Conservation (phyloP, 2,888 invertebrate genomes). For the Oegoconia quadripuncta region DNA sequence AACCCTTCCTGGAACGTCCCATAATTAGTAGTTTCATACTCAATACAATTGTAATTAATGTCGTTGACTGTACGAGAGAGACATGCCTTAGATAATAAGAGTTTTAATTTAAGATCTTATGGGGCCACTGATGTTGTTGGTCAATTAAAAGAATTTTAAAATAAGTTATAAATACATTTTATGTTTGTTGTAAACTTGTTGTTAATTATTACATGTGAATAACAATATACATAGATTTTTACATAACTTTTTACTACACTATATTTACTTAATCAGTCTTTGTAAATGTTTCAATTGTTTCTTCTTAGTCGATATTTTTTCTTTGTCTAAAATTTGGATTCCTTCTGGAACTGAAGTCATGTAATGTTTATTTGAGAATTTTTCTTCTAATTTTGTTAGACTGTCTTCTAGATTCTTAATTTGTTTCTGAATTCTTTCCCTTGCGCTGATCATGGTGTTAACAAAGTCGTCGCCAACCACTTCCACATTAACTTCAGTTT, state of each 20-base stretch:
- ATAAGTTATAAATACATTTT: conserved; percentile 28
- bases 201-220: conserved; percentile 25
- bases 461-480: conserved; percentile 43
- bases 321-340: conserved; percentile 40
- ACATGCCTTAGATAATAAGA: too few species aligned
- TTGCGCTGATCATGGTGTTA: conserved; percentile 40
- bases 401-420: conserved; percentile 46
- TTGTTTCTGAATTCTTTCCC: conserved; percentile 45
- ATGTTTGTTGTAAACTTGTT: conserved; percentile 47
- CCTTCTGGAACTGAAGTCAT: conserved; percentile 36
- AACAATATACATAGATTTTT: too few species aligned
- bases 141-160: conserved; percentile 43
- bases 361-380: conserved; percentile 39
- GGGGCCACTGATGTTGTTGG: conserved; percentile 42
- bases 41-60: too few species aligned
- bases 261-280: conserved; percentile 42
- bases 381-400: conserved; percentile 48
- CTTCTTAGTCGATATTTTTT: conserved; percentile 43
- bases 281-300: conserved; percentile 51
- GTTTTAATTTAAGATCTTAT: too few species aligned
- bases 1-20: too few species aligned
- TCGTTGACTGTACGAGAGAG: too few species aligned
- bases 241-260: neutral
- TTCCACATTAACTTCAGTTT: conserved; percentile 53
- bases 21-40: too few species aligned